phyloP scores from a whole-genome alignment of 2,797 vertebrate genomes.

The Brotula barbata region DNA sequence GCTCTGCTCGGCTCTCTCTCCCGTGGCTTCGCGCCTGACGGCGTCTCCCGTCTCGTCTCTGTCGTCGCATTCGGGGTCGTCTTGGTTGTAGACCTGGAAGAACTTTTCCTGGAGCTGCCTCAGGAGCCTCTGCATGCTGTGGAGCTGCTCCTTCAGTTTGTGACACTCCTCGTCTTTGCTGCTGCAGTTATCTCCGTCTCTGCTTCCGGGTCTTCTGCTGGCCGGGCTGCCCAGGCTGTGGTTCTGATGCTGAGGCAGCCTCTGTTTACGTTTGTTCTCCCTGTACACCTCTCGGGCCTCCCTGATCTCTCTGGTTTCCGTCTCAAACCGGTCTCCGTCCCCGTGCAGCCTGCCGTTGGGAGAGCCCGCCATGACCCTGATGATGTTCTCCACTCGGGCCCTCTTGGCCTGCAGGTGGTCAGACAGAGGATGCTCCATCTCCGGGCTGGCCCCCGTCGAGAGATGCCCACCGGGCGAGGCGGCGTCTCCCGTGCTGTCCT shows the following conservation, averaged over 20 bases:
- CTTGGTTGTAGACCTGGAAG: conserved; percentile 78
- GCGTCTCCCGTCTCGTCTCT: conserved; percentile 44
- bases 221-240: conserved; percentile 33
- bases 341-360: conserved; percentile 68
- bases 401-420: conserved; percentile 88
- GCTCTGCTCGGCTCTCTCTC: conserved; percentile 39
- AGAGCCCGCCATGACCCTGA: conserved; percentile 86
- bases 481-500: conserved; percentile 69
- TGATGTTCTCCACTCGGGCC: conserved; percentile 92
- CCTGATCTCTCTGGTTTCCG: conserved; percentile 60
- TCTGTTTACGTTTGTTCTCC: conserved; percentile 88
- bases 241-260: conserved; percentile 83
- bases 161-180: conserved; percentile 80
- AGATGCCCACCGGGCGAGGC: conserved; percentile 64
- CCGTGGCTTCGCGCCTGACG: conserved; percentile 40
- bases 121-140: conserved; percentile 86
- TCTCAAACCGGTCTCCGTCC: conserved; percentile 63
- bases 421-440: conserved; percentile 74
- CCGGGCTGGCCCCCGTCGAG: conserved; percentile 52
- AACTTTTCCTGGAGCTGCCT: conserved; percentile 87
- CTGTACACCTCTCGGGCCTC: conserved; percentile 69
- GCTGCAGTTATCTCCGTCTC: conserved; percentile 39
- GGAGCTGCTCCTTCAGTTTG: conserved; percentile 88
- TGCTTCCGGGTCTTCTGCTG: conserved; percentile 45
- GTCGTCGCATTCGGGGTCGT: conserved; percentile 60